phyloP scores from a whole-genome alignment of 92 coral and sea anemone species.

The Phymanthus crucifer region DNA sequence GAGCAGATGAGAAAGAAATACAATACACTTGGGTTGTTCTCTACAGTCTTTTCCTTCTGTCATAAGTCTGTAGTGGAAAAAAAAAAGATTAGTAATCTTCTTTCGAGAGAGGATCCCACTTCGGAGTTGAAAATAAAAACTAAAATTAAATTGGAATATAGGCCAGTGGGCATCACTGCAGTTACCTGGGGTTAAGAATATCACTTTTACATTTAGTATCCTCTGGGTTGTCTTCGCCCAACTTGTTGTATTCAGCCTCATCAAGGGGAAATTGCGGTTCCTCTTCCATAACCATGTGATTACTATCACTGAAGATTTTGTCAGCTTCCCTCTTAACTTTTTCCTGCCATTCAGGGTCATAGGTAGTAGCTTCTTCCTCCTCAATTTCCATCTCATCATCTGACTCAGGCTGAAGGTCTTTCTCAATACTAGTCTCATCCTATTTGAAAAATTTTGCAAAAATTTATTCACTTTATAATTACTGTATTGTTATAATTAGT shows the following conservation, averaged over 20 bases:
- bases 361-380: neutral
- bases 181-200: too few relatives aligned
- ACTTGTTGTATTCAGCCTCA: too few relatives aligned
- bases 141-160: too few relatives aligned
- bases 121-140: neutral
- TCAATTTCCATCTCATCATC: neutral
- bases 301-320: neutral
- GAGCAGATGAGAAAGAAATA: conserved; percentile 29
- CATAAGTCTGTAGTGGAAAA: neutral
- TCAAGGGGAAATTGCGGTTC: too few relatives aligned
- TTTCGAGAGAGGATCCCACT: neutral
- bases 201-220: too few relatives aligned
- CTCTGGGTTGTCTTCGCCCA: too few relatives aligned
- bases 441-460: neutral
- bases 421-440: neutral
- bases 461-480: neutral
- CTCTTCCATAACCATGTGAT: too few relatives aligned
- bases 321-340: neutral
- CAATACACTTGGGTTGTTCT: neutral
- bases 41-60: neutral
- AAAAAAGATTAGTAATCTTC: neutral
- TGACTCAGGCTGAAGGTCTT: neutral
- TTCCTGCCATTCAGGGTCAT: neutral
- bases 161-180: too few relatives aligned
- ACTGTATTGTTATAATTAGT: neutral